These are phyloP conservation scores for Apotomis betuletana DNA, from an alignment of 2,888 invertebrate genomes.

Conservation along the genomic window DNA sequence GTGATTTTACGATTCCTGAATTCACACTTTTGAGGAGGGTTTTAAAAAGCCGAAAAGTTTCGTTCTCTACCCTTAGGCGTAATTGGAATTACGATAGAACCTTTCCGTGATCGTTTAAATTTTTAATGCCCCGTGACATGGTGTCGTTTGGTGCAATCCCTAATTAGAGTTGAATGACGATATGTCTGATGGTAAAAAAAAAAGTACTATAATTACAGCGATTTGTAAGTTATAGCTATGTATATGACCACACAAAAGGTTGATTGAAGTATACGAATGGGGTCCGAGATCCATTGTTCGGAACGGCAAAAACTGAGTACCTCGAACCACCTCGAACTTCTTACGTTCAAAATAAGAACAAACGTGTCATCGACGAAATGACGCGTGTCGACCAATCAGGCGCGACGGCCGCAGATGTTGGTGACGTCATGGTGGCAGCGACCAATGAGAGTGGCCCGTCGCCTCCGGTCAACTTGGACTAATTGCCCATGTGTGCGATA, in stretches of 20 bases:
- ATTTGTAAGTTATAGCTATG: conserved; percentile 48
- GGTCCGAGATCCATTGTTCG: conserved; percentile 64
- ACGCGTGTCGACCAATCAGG: conserved; percentile 83
- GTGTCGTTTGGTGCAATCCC: conserved; percentile 42
- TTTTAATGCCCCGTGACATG: conserved; percentile 56
- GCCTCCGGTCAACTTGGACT: conserved; percentile 83
- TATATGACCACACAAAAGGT: conserved; percentile 61
- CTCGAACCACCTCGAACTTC: conserved; percentile 73
- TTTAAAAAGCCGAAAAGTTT: conserved; percentile 73
- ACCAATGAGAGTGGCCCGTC: conserved; percentile 75
- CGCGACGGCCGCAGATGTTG: conserved; percentile 80
- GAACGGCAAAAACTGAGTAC: conserved; percentile 73
- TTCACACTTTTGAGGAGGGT: conserved; percentile 80
- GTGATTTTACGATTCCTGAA: conserved; percentile 80
- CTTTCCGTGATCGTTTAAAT: conserved; percentile 60
- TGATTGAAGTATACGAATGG: conserved; percentile 54
- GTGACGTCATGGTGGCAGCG: conserved; percentile 76
- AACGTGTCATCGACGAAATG: conserved; percentile 83
- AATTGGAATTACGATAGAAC: conserved; percentile 70
- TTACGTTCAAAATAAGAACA: conserved; percentile 82
- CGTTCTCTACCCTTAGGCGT: conserved; percentile 57
- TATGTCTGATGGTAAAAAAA: conserved; percentile 46
- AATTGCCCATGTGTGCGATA: conserved; percentile 83
- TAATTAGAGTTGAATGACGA: conserved; percentile 32
- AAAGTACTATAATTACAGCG: conserved; percentile 51